A percentile compares a stretch with the other conserved stretches of the same genome.
phyloP scores from a whole-genome alignment of 1,140 invertebrate genomes.

The Carcinoscorpius rotundicauda region DNA sequence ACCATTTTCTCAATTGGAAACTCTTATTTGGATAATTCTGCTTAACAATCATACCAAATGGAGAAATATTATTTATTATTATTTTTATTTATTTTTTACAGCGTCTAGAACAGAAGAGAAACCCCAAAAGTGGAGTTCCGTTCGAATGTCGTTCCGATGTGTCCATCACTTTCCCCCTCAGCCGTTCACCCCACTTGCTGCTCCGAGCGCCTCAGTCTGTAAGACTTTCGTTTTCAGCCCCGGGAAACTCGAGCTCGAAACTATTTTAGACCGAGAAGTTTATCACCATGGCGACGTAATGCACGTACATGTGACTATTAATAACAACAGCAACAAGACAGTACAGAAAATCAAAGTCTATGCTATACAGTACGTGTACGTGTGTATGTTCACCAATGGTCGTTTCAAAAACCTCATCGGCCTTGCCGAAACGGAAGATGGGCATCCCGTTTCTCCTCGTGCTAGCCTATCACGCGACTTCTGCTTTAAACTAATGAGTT shows the following conservation, averaged over 20 bases:
- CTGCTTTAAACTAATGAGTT: conserved; percentile 6
- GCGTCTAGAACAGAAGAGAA: conserved; percentile 62
- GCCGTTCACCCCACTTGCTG: background rate
- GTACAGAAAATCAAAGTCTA: conserved; percentile 19
- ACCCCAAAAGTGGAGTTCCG: conserved; percentile 53
- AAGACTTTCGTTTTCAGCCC: conserved; percentile 20
- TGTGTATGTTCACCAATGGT: conserved; percentile 24
- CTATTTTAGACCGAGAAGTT: conserved; percentile 16
- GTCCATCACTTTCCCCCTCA: conserved; percentile 41
- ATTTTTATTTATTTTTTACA: conserved; percentile 28
- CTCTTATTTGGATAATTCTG: too few relatives aligned
- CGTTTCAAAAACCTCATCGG: conserved; percentile 23
- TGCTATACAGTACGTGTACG: conserved; percentile 21
- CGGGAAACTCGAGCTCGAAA: conserved; percentile 16
- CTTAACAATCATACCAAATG: too few relatives aligned
- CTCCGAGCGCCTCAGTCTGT: conserved; percentile 5
- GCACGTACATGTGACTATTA: conserved; percentile 16
- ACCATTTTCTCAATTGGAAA: too few relatives aligned
- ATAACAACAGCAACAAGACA: conserved; percentile 21
- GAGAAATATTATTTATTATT: too few relatives aligned
- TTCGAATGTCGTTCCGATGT: conserved; percentile 71
- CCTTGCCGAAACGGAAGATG: conserved; percentile 15
- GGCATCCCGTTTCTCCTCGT: conserved; percentile 10
- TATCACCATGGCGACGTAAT: conserved; percentile 16
- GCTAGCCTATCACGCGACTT: conserved; percentile 19